Conservation (phyloP, 2,888 invertebrate genomes). For the Agelastica alni region DNA sequence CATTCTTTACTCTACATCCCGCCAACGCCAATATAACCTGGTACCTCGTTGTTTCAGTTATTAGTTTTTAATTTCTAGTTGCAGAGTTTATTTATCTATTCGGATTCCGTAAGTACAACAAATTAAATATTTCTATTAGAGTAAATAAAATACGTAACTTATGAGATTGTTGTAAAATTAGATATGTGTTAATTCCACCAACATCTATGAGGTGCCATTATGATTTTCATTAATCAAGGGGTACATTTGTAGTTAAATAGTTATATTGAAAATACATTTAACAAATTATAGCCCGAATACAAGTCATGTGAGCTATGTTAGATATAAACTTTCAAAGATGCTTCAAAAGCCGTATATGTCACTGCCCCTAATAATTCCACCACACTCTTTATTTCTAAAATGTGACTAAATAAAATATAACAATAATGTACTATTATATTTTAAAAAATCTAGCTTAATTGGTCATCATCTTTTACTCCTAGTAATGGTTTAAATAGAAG, state of each 20-base stretch:
- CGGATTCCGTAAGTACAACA: not conserved
- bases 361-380: not conserved
- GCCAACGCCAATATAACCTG: conserved; percentile 4
- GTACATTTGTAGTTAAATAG: not conserved
- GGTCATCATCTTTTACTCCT: too few species aligned
- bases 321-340: not conserved
- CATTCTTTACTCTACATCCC: not conserved
- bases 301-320: too few species aligned
- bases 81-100: not conserved
- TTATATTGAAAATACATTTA: not conserved
- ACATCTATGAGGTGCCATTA: not conserved
- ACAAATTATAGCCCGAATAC: not conserved
- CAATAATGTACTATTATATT: not conserved
- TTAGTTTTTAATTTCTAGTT: not conserved
- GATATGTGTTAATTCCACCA: not conserved
- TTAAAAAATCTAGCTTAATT: not conserved
- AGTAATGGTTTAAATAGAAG: too few species aligned
- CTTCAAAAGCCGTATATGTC: not conserved
- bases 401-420: not conserved
- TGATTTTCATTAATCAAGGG: not conserved
- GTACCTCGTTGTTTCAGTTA: not conserved
- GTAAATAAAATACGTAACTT: not conserved
- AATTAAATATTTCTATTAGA: not conserved
- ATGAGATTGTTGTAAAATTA: not conserved
- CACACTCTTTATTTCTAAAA: not conserved